Evolutionary conservation across 2,797 vertebrate genomes (phyloP).

Genomic region (Pseudochromis fuscus): DNA sequence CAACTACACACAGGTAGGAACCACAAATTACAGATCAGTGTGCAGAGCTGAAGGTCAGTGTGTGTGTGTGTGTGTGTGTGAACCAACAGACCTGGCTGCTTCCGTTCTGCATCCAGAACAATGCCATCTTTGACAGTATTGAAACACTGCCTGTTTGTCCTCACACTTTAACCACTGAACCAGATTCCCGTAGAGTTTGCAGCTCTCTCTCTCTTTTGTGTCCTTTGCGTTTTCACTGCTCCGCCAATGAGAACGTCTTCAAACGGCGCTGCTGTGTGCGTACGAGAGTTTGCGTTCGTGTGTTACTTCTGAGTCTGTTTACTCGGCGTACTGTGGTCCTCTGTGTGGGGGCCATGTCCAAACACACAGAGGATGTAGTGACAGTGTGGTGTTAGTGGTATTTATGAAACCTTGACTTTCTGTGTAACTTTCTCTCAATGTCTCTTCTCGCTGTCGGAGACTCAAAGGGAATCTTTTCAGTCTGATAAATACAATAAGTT

Average conservation of each 20-base stretch:
- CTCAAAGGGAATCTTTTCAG: conserved; percentile 23
- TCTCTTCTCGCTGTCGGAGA: conserved; percentile 30
- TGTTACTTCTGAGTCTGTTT: conserved; percentile 69
- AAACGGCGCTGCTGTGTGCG: conserved; percentile 63
- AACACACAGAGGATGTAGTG: conserved; percentile 62
- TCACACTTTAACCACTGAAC: conserved; percentile 46
- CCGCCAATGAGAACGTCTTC: conserved; percentile 66
- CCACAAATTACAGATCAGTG: not conserved
- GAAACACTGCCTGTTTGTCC: conserved; percentile 58
- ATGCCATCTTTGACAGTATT: conserved; percentile 64
- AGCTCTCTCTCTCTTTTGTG: conserved; percentile 15
- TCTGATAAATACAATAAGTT: too few species aligned
- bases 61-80: conserved; percentile 60
- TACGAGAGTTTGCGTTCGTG: conserved; percentile 61
- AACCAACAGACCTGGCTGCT: conserved; percentile 52
- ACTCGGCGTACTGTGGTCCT: conserved; percentile 37
- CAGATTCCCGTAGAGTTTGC: conserved; percentile 41
- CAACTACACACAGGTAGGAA: not conserved
- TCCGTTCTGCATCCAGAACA: conserved; percentile 55
- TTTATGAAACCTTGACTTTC: conserved; percentile 68
- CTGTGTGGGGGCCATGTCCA: conserved; percentile 36
- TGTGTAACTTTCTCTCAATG: conserved; percentile 36
- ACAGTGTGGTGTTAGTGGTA: conserved; percentile 59
- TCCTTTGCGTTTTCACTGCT: conserved; percentile 48
- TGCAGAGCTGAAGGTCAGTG: conserved; percentile 31